These are phyloP conservation scores for Coccyzus lansbergi DNA, from an alignment of 2,797 vertebrate species.

Conservation along the genomic window DNA sequence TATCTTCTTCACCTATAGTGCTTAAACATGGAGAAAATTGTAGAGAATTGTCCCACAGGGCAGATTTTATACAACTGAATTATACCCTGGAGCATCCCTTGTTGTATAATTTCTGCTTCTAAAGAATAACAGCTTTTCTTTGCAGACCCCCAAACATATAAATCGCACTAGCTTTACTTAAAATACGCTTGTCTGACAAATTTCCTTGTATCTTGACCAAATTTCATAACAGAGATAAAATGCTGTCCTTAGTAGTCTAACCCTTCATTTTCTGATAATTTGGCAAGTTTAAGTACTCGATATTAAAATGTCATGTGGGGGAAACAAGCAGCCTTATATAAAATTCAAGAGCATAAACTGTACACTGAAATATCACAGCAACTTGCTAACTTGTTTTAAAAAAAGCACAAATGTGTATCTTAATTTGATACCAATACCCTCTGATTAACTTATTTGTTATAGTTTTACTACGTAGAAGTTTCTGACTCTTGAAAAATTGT, in stretches of 20 bases:
- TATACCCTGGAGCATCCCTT: background rate
- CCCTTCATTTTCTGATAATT: background rate
- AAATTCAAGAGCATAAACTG: background rate
- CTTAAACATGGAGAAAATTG: background rate
- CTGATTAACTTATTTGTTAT: background rate
- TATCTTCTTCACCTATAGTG: background rate
- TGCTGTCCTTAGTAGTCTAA: background rate
- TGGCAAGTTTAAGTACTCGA: background rate
- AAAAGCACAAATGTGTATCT: background rate
- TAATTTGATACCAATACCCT: background rate
- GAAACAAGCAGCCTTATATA: background rate
- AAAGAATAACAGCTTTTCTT: background rate
- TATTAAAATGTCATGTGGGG: background rate
- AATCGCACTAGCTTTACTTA: background rate
- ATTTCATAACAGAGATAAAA: background rate
- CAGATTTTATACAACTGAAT: background rate
- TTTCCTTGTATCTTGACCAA: background rate
- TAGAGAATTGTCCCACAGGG: background rate
- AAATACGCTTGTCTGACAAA: background rate
- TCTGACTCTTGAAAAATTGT: background rate
- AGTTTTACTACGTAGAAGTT: background rate
- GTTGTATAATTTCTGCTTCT: background rate
- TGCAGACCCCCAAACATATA: background rate
- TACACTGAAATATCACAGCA: background rate
- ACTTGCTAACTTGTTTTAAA: background rate